Evolutionary conservation across 2,888 invertebrate species (phyloP).

Genomic region (Margaritifera margaritifera): DNA sequence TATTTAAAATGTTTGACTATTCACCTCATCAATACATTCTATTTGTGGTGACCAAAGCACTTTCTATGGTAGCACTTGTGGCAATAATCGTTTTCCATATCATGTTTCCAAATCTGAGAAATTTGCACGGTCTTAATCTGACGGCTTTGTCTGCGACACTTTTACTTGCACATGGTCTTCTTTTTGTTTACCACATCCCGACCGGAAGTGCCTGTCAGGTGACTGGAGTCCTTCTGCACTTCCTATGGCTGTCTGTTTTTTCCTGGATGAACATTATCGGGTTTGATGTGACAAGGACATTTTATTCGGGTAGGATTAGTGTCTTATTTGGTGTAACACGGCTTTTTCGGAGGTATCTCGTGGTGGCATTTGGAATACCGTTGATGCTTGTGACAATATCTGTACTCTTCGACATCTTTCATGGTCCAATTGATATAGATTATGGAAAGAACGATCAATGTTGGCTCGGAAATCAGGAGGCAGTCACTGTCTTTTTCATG

Average conservation of each 20-base stretch:
- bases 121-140: slow-evolving; percentile 21
- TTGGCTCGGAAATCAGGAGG: slow-evolving; percentile 15
- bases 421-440: neutral
- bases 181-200: slow-evolving; percentile 5
- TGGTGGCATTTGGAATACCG: slow-evolving; percentile 5
- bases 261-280: slow-evolving; percentile 25
- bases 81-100: slow-evolving; percentile 10
- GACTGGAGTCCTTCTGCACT: slow-evolving; percentile 9
- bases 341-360: slow-evolving; percentile 6
- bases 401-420: slow-evolving; percentile 5
- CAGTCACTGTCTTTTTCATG: slow-evolving; percentile 13
- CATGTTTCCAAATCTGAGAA: slow-evolving; percentile 9
- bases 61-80: slow-evolving; percentile 8
- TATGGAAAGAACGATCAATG: slow-evolving; percentile 15
- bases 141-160: slow-evolving; percentile 15
- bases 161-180: slow-evolving; percentile 9
- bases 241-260: slow-evolving; percentile 14
- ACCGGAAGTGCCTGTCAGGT: neutral
- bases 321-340: neutral
- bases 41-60: slow-evolving; percentile 14
- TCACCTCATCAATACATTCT: slow-evolving; percentile 6
- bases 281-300: slow-evolving; percentile 16
- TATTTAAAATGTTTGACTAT: slow-evolving; percentile 14
- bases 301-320: slow-evolving; percentile 2
- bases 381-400: neutral